Conservation (phyloP, 92 coral and sea anemone species). For the Heliopora coerulea region DNA sequence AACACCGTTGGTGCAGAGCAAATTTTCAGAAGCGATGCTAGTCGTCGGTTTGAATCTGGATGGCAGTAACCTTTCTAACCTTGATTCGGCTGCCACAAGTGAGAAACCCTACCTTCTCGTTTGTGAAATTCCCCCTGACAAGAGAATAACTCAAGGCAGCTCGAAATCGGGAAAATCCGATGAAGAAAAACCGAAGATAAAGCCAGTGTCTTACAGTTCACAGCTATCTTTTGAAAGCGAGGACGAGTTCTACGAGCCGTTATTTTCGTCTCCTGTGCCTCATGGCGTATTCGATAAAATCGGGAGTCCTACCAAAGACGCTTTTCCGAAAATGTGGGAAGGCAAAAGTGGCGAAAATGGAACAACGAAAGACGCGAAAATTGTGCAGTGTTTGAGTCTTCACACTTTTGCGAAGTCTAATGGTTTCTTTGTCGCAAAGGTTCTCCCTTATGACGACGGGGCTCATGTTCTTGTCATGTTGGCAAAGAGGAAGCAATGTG, state of each 20-base stretch:
- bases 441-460: conserved; percentile 86
- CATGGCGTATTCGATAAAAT: conserved; percentile 69
- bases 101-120: conserved; percentile 54
- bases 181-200: conserved; percentile 32
- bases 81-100: neutral
- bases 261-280: conserved; percentile 32
- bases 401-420: conserved; percentile 41
- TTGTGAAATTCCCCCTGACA: conserved; percentile 61
- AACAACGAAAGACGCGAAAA: conserved; percentile 47
- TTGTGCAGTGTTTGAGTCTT: conserved; percentile 68
- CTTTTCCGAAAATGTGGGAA: conserved; percentile 39
- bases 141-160: conserved; percentile 19
- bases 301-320: conserved; percentile 73
- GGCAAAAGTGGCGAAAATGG: conserved; percentile 44
- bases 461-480: conserved; percentile 63
- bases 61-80: conserved; percentile 4
- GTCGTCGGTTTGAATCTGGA: conserved; percentile 53
- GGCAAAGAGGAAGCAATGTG: neutral
- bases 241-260: conserved; percentile 53
- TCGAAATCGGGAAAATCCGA: conserved; percentile 19
- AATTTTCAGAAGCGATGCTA: conserved; percentile 62
- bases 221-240: conserved; percentile 54
- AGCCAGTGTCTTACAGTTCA: conserved; percentile 32
- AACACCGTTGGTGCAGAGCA: conserved; percentile 25
- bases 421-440: conserved; percentile 54